phyloP scores from a whole-genome alignment of 2,113 vertebrate genomes.

The Ibidorhyncha struthersii region DNA sequence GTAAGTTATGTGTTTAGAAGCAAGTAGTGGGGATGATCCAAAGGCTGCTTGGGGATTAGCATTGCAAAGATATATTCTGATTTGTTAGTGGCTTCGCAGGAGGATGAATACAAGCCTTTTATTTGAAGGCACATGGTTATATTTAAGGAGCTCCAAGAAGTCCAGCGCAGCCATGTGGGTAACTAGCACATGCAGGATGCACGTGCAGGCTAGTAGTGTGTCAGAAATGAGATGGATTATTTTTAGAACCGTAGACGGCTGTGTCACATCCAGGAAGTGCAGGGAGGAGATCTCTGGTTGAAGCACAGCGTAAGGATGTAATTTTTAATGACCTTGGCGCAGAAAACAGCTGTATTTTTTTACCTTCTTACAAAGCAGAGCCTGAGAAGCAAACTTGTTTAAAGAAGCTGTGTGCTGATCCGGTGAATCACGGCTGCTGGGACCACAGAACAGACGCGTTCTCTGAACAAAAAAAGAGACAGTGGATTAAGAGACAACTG shows the following conservation, averaged over 20 bases:
- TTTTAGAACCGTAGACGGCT: background rate
- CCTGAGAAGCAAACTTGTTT: background rate
- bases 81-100: background rate
- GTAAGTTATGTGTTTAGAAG: background rate
- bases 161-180: background rate
- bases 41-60: background rate
- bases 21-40: background rate
- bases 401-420: background rate
- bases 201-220: background rate
- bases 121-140: background rate
- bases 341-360: background rate
- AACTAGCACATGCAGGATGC: background rate
- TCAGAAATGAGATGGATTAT: background rate
- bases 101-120: background rate
- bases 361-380: background rate
- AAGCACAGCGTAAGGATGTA: background rate
- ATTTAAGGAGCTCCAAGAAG: background rate
- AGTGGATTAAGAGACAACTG: background rate
- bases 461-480: background rate
- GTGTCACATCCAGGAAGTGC: slow-evolving; percentile 32
- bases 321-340: background rate
- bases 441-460: background rate
- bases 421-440: background rate
- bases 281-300: slow-evolving; percentile 16
- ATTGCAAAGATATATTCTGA: background rate